Conservation (phyloP, 2,113 vertebrate species). For the Toxotes chatareus region DNA sequence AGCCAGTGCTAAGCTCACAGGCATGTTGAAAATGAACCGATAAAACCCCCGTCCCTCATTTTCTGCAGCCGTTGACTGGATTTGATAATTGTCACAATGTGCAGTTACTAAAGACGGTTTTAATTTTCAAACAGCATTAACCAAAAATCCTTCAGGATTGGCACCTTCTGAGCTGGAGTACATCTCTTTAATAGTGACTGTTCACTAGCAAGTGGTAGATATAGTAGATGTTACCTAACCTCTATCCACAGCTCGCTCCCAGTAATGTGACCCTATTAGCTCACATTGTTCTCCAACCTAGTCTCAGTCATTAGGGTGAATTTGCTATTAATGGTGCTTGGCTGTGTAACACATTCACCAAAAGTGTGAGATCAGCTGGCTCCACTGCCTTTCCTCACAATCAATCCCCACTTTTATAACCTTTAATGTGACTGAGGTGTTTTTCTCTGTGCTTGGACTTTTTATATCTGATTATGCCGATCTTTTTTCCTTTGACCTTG, state of each 20-base stretch:
- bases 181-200: slow-evolving; percentile 24
- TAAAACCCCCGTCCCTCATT: slow-evolving; percentile 32
- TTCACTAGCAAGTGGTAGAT: not conserved
- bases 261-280: slow-evolving; percentile 6
- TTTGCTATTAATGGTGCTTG: not conserved
- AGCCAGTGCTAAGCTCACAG: slow-evolving; percentile 44
- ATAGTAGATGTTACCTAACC: not conserved
- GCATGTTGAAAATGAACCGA: slow-evolving; percentile 24
- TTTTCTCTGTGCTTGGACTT: not conserved
- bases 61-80: slow-evolving; percentile 17
- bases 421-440: slow-evolving; percentile 1
- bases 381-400: not conserved
- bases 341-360: not conserved
- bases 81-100: slow-evolving; percentile 34
- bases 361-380: not conserved
- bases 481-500: not conserved
- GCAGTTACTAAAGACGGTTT: slow-evolving; percentile 22
- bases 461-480: slow-evolving; percentile 3
- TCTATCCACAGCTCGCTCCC: not conserved
- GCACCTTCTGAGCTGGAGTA: not conserved
- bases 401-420: not conserved
- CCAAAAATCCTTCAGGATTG: slow-evolving; percentile 20
- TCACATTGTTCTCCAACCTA: not conserved
- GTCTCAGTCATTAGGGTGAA: not conserved
- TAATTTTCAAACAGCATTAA: slow-evolving; percentile 17